Base-by-base conservation (phyloP, 2,113 vertebrate species). In the Oncorhynchus clarkii region DNA sequence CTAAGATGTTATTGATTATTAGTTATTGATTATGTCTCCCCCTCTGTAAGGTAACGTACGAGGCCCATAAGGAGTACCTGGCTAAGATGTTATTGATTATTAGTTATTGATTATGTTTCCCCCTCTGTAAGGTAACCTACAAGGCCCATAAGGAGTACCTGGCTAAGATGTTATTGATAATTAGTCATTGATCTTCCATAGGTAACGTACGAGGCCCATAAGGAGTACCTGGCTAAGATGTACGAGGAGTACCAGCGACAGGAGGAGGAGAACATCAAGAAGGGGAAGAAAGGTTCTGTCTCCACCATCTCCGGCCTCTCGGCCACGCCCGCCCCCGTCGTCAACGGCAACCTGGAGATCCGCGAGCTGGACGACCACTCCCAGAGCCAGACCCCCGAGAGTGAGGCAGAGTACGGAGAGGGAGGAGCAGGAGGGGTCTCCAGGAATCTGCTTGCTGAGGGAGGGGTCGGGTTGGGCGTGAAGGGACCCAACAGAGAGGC, bases 141-240 rank as follows among this genome's bases (percentile, higher is more conserved):
- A 60, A 76, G 26, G 26, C 2, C 26, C 2, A 27, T 27, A 27
- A 27, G 26, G 26, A 27, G 26, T 27, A 27, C 26, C 26, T 27
- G 26, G 26, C 26, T 27, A 27, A 27, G 26, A 73, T 9, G 48
- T 72, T 81, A 74, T 79, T 70, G 78, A 84, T 78, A 4, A 66
- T 27, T 26, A 7, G 24, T 26, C 14, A 71, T 0, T 74, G 11
- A 57, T 24, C 24, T 26, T 26, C 24, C 24, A 26, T 26, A 27
- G 98, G 98, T 99, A 79, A 99, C 98, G 5, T 99, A 99, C 13
- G 97, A 99, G 85, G 98, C 98, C 73, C 98, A 99, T 80, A 99
- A 99, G 84, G 98, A 99, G 85, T 99, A 99, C 84, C 87, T 99
- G 67, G 98, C 98, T 59, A 99, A 98, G 92, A 99, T 99, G 98